Percentiles rank a stretch among this genome's conserved stretches.
Conservation (phyloP, 2,888 invertebrate genomes). For the Ectobius pallidus region DNA sequence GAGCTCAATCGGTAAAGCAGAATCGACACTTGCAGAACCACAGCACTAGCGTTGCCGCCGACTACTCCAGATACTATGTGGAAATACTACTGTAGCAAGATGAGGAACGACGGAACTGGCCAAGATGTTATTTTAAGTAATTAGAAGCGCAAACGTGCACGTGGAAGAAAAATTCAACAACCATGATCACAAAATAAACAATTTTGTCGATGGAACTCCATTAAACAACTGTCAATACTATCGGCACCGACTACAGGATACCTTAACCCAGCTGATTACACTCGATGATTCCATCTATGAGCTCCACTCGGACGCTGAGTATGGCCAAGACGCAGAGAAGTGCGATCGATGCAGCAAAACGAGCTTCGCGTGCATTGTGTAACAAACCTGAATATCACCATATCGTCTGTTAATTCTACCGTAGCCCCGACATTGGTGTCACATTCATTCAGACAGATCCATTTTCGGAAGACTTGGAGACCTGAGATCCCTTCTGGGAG, state of each 20-base stretch:
- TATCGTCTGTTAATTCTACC: neutral
- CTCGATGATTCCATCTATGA: neutral
- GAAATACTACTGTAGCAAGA: too few relatives aligned
- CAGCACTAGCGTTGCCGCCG: too few relatives aligned
- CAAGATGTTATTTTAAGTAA: neutral
- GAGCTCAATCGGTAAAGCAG: too few relatives aligned
- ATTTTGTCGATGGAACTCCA: neutral
- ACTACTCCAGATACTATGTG: too few relatives aligned
- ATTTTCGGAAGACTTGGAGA: neutral
- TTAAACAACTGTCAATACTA: neutral
- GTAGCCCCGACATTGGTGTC: neutral
- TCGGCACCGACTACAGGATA: neutral
- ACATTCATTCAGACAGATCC: neutral
- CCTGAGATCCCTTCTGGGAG: constrained; percentile 2
- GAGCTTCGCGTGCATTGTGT: neutral
- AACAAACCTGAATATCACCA: neutral
- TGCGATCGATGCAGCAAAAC: constrained; percentile 1
- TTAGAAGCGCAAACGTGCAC: neutral
- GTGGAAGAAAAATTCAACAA: too few relatives aligned
- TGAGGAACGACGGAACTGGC: neutral
- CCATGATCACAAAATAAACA: too few relatives aligned
- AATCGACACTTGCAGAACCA: too few relatives aligned
- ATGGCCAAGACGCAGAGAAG: neutral
- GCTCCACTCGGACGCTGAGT: neutral
- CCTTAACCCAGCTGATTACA: neutral